These are phyloP conservation scores for Vultur gryphus DNA, from an alignment of 2,797 vertebrate species.

Conservation along the genomic window DNA sequence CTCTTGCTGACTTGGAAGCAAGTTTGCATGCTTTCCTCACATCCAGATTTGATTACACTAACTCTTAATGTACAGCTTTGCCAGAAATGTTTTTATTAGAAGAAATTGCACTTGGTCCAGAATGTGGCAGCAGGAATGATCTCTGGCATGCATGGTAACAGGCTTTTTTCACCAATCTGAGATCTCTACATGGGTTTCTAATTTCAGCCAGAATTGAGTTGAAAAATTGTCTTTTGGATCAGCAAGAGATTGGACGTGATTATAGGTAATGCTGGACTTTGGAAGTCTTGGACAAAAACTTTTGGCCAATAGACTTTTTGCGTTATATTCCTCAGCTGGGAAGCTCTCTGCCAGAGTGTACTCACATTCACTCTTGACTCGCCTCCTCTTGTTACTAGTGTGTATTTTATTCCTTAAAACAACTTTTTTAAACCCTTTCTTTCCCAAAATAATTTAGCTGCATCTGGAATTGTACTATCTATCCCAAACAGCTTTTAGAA, in stretches of 20 bases:
- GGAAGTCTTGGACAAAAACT: slow-evolving; percentile 39
- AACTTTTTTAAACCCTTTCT: background rate
- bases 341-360: slow-evolving; percentile 23
- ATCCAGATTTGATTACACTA: slow-evolving; percentile 70
- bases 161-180: slow-evolving; percentile 50
- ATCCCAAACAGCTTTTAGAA: background rate
- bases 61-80: slow-evolving; percentile 45
- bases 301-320: slow-evolving; percentile 41
- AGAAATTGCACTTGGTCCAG: slow-evolving; percentile 64
- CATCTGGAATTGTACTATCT: background rate
- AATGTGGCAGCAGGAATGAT: slow-evolving; percentile 67
- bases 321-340: slow-evolving; percentile 51
- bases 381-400: slow-evolving; percentile 16
- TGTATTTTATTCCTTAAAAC: slow-evolving; percentile 21
- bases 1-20: slow-evolving; percentile 72
- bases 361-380: slow-evolving; percentile 51
- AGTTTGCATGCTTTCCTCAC: slow-evolving; percentile 66
- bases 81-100: slow-evolving; percentile 70
- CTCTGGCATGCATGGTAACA: slow-evolving; percentile 55
- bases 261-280: slow-evolving; percentile 64
- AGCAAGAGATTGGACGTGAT: slow-evolving; percentile 55
- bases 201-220: slow-evolving; percentile 62
- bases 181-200: slow-evolving; percentile 55
- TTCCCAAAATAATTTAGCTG: background rate
- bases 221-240: slow-evolving; percentile 64